A percentile compares a stretch with the other conserved stretches of the same genome.
Evolutionary conservation across 2,797 vertebrate genomes (phyloP).

Genomic region (Rhyacichthys aspro): DNA sequence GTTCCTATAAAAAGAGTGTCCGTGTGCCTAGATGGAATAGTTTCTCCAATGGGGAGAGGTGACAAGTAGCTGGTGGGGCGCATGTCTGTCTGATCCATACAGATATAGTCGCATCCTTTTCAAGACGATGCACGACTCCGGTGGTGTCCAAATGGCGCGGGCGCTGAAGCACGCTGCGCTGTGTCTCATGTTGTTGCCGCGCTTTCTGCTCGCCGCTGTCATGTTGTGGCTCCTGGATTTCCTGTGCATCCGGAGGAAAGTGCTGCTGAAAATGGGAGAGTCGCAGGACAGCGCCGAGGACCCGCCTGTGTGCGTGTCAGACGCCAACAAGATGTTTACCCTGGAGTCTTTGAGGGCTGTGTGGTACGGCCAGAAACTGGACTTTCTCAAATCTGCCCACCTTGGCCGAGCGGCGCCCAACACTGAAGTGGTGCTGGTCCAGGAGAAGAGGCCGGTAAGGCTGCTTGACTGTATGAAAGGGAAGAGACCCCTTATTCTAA

Average conservation of each 20-base stretch:
- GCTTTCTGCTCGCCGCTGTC: conserved; percentile 92
- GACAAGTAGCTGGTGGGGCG: conserved; percentile 49
- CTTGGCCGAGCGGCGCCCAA: conserved; percentile 93
- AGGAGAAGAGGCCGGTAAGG: conserved; percentile 77
- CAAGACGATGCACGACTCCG: conserved; percentile 86
- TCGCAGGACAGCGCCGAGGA: conserved; percentile 82
- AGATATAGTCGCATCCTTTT: conserved; percentile 55
- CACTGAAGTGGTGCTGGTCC: conserved; percentile 91
- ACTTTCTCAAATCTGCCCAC: conserved; percentile 93
- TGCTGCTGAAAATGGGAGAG: conserved; percentile 82
- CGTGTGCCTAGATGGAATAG: conserved; percentile 72
- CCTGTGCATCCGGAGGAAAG: conserved; percentile 92
- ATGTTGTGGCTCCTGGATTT: conserved; percentile 97
- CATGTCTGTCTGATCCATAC: conserved; percentile 26
- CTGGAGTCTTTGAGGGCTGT: conserved; percentile 93
- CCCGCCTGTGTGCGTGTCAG: conserved; percentile 94
- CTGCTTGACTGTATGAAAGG: conserved; percentile 91
- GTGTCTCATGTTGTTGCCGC: conserved; percentile 93
- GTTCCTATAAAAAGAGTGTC: conserved; percentile 90
- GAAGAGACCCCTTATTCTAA: conserved; percentile 91
- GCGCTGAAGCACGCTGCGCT: conserved; percentile 90
- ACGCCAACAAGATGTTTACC: conserved; percentile 95
- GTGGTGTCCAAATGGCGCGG: conserved; percentile 86
- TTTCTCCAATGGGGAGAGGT: conserved; percentile 71
- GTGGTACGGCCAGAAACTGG: conserved; percentile 97